Evolutionary conservation across 2,113 vertebrate genomes (phyloP).

Genomic region (Nycticorax nycticorax): DNA sequence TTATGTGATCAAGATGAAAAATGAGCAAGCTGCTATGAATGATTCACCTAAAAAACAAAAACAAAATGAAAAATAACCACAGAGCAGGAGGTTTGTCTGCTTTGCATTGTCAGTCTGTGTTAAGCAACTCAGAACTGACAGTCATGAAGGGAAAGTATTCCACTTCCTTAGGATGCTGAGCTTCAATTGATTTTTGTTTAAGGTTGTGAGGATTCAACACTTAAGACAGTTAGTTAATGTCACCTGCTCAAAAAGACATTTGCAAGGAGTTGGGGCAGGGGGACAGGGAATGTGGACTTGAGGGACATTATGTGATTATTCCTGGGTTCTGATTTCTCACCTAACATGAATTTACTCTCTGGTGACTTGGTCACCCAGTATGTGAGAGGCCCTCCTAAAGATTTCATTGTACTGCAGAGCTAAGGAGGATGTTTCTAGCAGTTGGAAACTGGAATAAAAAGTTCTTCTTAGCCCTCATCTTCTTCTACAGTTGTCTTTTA

Average conservation of each 20-base stretch:
- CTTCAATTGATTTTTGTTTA: background rate
- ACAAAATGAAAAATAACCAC: background rate
- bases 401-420: background rate
- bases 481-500: background rate
- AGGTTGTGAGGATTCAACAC: background rate
- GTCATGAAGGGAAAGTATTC: background rate
- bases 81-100: background rate
- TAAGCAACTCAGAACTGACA: background rate
- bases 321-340: background rate
- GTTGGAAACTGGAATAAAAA: background rate
- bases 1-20: background rate
- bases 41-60: background rate
- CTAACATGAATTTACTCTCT: background rate
- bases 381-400: background rate
- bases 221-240: background rate
- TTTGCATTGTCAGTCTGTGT: background rate
- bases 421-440: background rate
- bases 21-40: background rate
- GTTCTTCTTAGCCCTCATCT: background rate
- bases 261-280: background rate
- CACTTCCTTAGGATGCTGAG: background rate
- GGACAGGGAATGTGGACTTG: background rate
- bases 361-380: background rate
- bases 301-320: background rate
- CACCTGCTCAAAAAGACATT: background rate